phyloP scores from a whole-genome alignment of 2,888 invertebrate species.

The Drosophila bunnanda region DNA sequence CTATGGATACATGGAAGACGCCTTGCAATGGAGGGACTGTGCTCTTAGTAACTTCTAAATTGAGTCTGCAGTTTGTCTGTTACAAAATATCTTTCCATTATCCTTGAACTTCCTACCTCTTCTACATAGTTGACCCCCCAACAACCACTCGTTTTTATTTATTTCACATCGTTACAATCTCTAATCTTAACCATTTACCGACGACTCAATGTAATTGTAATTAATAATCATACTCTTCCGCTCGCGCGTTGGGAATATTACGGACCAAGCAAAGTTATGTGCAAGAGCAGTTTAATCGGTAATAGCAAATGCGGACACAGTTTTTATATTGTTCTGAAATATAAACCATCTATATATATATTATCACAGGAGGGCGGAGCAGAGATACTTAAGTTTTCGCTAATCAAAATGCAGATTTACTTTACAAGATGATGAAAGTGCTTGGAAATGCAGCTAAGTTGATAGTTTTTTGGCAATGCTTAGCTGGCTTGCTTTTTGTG shows the following conservation, averaged over 20 bases:
- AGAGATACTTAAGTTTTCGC: conserved; percentile 50
- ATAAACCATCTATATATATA: conserved; percentile 32
- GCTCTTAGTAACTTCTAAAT: too few species aligned
- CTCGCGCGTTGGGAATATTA: conserved; percentile 67
- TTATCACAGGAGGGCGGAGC: too few species aligned
- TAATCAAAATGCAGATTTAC: conserved; percentile 58
- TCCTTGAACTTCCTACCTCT: conserved; percentile 3
- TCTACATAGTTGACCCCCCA: background rate
- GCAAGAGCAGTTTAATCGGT: conserved; percentile 44
- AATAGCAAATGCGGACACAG: conserved; percentile 19
- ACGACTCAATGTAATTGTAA: conserved; percentile 25
- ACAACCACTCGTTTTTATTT: conserved; percentile 51
- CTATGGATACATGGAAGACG: background rate
- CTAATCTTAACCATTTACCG: conserved; percentile 18
- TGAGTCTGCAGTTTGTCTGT: background rate
- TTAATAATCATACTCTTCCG: conserved; percentile 56
- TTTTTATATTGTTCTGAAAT: conserved; percentile 28
- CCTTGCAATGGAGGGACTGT: conserved; percentile 2
- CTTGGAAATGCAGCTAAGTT: conserved; percentile 68
- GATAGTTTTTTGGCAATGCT: conserved; percentile 31
- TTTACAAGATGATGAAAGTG: conserved; percentile 63
- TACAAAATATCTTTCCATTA: background rate
- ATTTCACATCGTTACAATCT: conserved; percentile 54
- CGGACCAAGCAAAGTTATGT: conserved; percentile 69
- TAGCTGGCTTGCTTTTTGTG: conserved; percentile 72